Evolutionary conservation across 1,140 invertebrate genomes (phyloP).

Genomic region (Drosophila dunni): DNA sequence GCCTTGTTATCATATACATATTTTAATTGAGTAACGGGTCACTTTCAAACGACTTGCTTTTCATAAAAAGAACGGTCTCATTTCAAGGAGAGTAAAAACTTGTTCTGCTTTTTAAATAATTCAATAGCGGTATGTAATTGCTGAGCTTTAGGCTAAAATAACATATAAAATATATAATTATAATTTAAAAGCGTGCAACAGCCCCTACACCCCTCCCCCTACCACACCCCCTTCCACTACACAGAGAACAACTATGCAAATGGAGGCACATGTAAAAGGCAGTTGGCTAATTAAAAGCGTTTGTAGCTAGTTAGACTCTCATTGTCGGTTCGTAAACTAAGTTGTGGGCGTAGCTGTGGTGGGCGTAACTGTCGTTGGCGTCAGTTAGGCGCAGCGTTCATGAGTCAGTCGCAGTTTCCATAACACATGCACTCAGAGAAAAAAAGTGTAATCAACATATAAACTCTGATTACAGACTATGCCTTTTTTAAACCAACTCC

Average conservation of each 20-base stretch:
- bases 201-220: constrained; percentile 3
- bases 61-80: too few species aligned
- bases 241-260: constrained; percentile 50
- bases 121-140: neutral
- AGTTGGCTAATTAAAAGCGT: constrained; percentile 71
- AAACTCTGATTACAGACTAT: too few species aligned
- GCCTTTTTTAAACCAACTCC: too few species aligned
- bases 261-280: constrained; percentile 63
- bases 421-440: neutral
- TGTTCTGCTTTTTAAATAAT: neutral
- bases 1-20: too few species aligned
- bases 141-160: constrained; percentile 1
- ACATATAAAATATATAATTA: constrained; percentile 25
- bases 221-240: constrained; percentile 4
- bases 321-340: constrained; percentile 4
- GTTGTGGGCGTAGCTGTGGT: constrained; percentile 19
- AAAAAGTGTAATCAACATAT: too few species aligned
- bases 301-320: constrained; percentile 57
- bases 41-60: too few species aligned
- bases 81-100: constrained; percentile 10
- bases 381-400: constrained; percentile 20
- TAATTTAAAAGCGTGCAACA: constrained; percentile 6
- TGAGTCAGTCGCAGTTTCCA: constrained; percentile 38
- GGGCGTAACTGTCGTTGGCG: constrained; percentile 14
- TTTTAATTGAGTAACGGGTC: too few species aligned